A percentile compares a stretch with the other conserved stretches of the same genome.
Conservation (phyloP, 2,888 invertebrate genomes). For the Thalpophila matura region DNA sequence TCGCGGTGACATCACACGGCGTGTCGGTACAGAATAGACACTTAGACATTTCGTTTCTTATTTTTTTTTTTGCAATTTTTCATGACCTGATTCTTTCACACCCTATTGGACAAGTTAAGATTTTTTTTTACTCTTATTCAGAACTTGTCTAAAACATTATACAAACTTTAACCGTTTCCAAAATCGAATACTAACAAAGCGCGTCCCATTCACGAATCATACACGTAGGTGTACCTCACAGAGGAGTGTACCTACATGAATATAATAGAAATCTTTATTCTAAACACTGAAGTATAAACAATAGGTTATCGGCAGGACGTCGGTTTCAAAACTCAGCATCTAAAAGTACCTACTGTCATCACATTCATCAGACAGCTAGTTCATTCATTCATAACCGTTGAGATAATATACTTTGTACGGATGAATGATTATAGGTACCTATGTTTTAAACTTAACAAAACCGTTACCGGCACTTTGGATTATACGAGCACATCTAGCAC, state of each 20-base stretch:
- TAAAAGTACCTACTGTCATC: slow-evolving; percentile 56
- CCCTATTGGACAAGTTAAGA: too few relatives aligned
- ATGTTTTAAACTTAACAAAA: slow-evolving; percentile 35
- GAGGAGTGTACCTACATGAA: not conserved
- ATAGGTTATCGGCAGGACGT: slow-evolving; percentile 60
- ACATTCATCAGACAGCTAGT: slow-evolving; percentile 26
- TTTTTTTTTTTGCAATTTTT: too few relatives aligned
- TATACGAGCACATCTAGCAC: too few relatives aligned
- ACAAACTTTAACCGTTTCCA: too few relatives aligned
- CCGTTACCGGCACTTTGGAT: slow-evolving; percentile 16
- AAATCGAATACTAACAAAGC: not conserved
- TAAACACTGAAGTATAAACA: slow-evolving; percentile 48
- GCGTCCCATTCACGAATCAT: slow-evolving; percentile 6
- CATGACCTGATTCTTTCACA: too few relatives aligned
- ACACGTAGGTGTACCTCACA: not conserved
- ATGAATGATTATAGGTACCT: slow-evolving; percentile 2
- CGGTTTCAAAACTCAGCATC: slow-evolving; percentile 46
- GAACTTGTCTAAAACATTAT: too few relatives aligned
- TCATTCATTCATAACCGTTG: slow-evolving; percentile 43
- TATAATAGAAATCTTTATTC: slow-evolving; percentile 31
- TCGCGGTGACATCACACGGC: too few relatives aligned
- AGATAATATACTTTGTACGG: slow-evolving; percentile 52
- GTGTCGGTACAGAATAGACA: too few relatives aligned
- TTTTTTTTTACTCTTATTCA: too few relatives aligned
- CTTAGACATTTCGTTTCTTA: too few relatives aligned